Evolutionary conservation across 2,888 invertebrate genomes (phyloP), one percentile per base, ranked within the genome.

Genomic region (Melitaea athalia): DNA sequence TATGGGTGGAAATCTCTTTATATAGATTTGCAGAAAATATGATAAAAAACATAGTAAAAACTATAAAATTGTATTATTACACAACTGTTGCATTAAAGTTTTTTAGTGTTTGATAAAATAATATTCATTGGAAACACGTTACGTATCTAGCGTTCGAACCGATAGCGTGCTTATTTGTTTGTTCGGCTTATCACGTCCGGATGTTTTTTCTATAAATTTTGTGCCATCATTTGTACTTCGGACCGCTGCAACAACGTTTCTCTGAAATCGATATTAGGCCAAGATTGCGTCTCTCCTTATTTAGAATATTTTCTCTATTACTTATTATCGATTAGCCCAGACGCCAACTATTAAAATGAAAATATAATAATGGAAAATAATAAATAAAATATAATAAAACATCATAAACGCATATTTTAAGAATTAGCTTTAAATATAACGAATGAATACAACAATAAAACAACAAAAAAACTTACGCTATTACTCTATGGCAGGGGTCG

Each of bases 121-220:
- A 84, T 82, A 86, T 82, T 78, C 82, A 87, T 88, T 89, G 83
- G 80, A 85, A 85, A 85, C 81, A 85, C 81, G 81, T 79, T 83
- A 81, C 86, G 81, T 92, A 89, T 90, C 89, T 89, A 89, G 88
- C 86, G 85, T 86, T 85, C 89, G 90, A 87, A 87, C 89, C 85
- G 91, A 91, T 92, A 92, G 87, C 87, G 85, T 79, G 86, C 85
- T 90, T 92, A 83, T 91, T 92, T 92, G 91, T 92, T 91, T 89
- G 91, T 89, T 86, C 85, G 82, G 85, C 89, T 92, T 92, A 92
- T 92, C 92, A 91, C 87, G 87, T 86, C 92, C 92, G 92, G 92
- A 92, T 92, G 92, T 92, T 92, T 92, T 91, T 92, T 92, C 86
- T 89, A 89, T 91, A 90, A 84, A 89, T 91, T 89, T 38, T 89